Conservation (phyloP, 2,888 invertebrate genomes). For the Drosophila merina region DNA sequence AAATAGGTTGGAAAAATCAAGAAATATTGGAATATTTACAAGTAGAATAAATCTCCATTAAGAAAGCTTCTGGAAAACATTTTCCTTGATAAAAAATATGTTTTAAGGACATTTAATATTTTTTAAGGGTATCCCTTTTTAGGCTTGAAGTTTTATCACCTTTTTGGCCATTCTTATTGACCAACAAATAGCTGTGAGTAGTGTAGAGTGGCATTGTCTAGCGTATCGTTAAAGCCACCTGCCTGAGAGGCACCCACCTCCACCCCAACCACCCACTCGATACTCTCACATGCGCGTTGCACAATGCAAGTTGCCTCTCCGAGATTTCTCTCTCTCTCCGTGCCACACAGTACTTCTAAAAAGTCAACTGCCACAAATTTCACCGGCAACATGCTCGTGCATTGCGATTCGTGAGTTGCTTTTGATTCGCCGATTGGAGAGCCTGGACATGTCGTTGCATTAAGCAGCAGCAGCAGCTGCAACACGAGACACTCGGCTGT, state of each 20-base stretch:
- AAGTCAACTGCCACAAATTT: slow-evolving; percentile 10
- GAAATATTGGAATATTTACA: no score
- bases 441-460: slow-evolving; percentile 52
- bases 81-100: no score
- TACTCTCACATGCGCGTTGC: slow-evolving; percentile 36
- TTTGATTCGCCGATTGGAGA: slow-evolving; percentile 11
- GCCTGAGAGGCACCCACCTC: slow-evolving; percentile 10
- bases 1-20: not conserved
- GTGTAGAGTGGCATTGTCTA: slow-evolving; percentile 42
- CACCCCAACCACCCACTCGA: slow-evolving; percentile 1
- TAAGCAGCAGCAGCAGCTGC: slow-evolving; percentile 34
- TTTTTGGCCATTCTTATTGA: slow-evolving; percentile 40
- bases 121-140: not conserved
- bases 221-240: slow-evolving; percentile 50
- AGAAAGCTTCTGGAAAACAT: no score
- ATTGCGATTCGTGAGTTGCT: slow-evolving; percentile 24
- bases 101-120: not conserved
- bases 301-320: slow-evolving; percentile 15
- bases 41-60: no score
- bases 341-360: slow-evolving; percentile 32
- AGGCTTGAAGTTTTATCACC: not conserved
- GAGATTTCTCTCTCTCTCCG: slow-evolving; percentile 3
- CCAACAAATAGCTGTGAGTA: slow-evolving; percentile 48
- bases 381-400: slow-evolving; percentile 23
- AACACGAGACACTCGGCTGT: slow-evolving; percentile 30